These are phyloP conservation scores for Selene dorsalis DNA, from an alignment of 2,797 vertebrate species.

Conservation along the genomic window DNA sequence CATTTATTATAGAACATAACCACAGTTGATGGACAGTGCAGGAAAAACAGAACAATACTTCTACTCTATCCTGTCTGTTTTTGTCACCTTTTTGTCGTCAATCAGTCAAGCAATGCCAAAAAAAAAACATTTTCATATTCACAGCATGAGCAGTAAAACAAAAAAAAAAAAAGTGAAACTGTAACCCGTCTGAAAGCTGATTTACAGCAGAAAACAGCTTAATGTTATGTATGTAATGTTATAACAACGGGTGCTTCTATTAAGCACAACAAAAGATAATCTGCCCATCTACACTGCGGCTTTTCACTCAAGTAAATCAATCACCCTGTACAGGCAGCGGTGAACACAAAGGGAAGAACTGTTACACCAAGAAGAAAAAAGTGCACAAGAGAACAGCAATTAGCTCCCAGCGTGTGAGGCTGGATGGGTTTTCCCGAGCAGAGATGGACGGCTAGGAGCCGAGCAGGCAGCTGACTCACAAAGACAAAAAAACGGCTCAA, in stretches of 20 bases:
- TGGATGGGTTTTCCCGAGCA: neutral
- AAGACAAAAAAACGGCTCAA: conserved; percentile 48
- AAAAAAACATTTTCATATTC: conserved; percentile 18
- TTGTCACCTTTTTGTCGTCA: conserved; percentile 1
- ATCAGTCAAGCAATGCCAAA: conserved; percentile 28
- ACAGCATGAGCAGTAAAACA: neutral
- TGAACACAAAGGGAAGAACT: conserved; percentile 49
- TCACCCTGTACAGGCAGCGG: conserved; percentile 24
- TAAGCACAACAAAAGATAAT: conserved; percentile 22
- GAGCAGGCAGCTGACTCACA: conserved; percentile 47
- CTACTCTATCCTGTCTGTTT: conserved; percentile 1
- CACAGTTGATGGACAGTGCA: neutral
- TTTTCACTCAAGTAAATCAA: conserved; percentile 39
- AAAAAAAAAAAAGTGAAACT: conserved; percentile 27
- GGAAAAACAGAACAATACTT: conserved; percentile 4
- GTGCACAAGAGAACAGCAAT: conserved; percentile 46
- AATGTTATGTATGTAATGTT: no score
- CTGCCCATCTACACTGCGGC: conserved; percentile 1
- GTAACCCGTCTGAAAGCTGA: conserved; percentile 17
- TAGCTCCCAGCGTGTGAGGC: conserved; percentile 38
- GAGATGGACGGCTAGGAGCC: conserved; percentile 23
- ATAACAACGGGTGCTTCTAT: conserved; percentile 20
- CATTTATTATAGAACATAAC: neutral
- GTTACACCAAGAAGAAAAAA: conserved; percentile 27
- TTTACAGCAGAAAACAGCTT: conserved; percentile 34